A percentile compares a stretch with the other conserved stretches of the same genome.
These are phyloP conservation scores for Nanorana parkeri DNA, from an alignment of 2,113 vertebrate species.

Conservation along the genomic window DNA sequence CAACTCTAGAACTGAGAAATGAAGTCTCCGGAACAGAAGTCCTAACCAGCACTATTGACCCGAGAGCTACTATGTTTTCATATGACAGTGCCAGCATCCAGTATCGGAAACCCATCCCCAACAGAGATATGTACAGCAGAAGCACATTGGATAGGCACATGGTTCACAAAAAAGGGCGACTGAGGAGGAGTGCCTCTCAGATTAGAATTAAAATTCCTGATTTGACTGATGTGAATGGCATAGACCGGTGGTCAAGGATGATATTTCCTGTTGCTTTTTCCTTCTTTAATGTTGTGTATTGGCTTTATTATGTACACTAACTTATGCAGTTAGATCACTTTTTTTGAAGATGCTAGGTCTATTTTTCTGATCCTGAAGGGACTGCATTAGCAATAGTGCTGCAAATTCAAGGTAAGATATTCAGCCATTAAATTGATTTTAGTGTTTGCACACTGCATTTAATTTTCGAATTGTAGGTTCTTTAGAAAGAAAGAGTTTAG, in stretches of 20 bases:
- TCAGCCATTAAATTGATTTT: slow-evolving; percentile 61
- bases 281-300: slow-evolving; percentile 95
- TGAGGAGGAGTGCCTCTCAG: slow-evolving; percentile 86
- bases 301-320: slow-evolving; percentile 95
- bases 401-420: slow-evolving; percentile 67
- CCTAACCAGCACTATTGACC: slow-evolving; percentile 72
- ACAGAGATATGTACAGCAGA: slow-evolving; percentile 81
- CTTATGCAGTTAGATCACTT: slow-evolving; percentile 55
- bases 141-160: slow-evolving; percentile 77
- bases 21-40: slow-evolving; percentile 79
- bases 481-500: slow-evolving; percentile 36
- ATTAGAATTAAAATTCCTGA: slow-evolving; percentile 95
- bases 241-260: slow-evolving; percentile 96
- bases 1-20: slow-evolving; percentile 78
- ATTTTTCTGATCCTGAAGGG: slow-evolving; percentile 67
- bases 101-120: slow-evolving; percentile 82
- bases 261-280: slow-evolving; percentile 90
- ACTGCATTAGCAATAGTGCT: slow-evolving; percentile 64
- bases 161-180: slow-evolving; percentile 79
- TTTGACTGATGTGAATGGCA: slow-evolving; percentile 92
- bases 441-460: slow-evolving; percentile 60
- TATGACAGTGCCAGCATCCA: slow-evolving; percentile 88
- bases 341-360: slow-evolving; percentile 58
- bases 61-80: slow-evolving; percentile 76
- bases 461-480: slow-evolving; percentile 49